Conservation (phyloP, 2,113 vertebrate genomes). For the Tachycineta bicolor region DNA sequence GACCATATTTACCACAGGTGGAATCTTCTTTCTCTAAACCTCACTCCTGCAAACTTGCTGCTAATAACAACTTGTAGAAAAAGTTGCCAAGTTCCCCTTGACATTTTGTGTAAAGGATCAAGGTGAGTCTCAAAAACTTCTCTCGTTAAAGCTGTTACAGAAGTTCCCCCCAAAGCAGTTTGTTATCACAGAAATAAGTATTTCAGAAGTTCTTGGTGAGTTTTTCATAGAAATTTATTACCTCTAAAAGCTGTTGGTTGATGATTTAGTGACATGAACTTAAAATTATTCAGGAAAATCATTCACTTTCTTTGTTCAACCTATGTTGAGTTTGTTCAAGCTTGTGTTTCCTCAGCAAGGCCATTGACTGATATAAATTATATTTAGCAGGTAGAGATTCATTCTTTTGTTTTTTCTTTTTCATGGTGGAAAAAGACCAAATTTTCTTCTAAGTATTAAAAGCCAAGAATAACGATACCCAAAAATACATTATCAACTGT, state of each 20-base stretch:
- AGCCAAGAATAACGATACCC: conserved; percentile 1
- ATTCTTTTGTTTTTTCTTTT: background rate
- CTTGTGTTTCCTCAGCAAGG: background rate
- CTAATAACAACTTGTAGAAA: background rate
- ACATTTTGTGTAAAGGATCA: background rate
- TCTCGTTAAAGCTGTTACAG: background rate
- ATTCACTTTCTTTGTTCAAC: background rate
- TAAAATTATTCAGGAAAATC: background rate
- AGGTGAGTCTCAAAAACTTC: background rate
- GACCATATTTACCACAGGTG: background rate
- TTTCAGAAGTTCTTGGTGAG: background rate
- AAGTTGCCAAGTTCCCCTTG: background rate
- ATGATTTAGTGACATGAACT: background rate
- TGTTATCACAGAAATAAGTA: background rate
- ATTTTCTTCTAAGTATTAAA: conserved; percentile 15
- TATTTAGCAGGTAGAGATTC: background rate
- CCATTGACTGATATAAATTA: background rate
- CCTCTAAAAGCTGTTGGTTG: background rate
- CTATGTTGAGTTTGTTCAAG: background rate
- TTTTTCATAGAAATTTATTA: background rate
- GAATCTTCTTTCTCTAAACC: background rate
- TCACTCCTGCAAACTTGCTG: background rate
- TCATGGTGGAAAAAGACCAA: background rate
- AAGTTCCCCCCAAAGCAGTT: background rate
- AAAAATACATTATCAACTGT: background rate